Conservation (phyloP, 1,140 invertebrate genomes). For the Drosophila elegans region DNA sequence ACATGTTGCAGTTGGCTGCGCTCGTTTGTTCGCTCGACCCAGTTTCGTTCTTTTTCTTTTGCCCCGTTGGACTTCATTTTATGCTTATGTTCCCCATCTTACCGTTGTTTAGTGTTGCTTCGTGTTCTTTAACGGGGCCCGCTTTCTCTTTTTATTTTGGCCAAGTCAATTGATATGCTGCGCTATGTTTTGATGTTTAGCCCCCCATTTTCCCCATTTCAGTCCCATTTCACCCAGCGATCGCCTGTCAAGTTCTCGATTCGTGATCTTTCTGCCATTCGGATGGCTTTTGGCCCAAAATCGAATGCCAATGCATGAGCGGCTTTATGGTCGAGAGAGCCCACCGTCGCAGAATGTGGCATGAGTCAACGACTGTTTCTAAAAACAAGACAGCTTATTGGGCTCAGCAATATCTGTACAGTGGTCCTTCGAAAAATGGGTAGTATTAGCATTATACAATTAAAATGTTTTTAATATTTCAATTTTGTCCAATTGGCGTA, state of each 20-base stretch:
- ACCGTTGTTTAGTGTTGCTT: conserved; percentile 56
- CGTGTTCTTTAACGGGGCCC: conserved; percentile 73
- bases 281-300: conserved; percentile 15
- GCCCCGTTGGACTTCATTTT: conserved; percentile 40
- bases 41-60: conserved; percentile 78
- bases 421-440: neutral
- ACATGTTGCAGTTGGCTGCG: conserved; percentile 19
- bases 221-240: conserved; percentile 4
- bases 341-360: neutral
- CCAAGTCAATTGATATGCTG: conserved; percentile 78
- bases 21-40: conserved; percentile 51
- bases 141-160: conserved; percentile 81
- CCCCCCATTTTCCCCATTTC: neutral
- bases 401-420: neutral
- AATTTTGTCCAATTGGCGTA: too few relatives aligned
- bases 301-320: conserved; percentile 15
- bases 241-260: conserved; percentile 43
- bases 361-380: conserved; percentile 20
- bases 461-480: too few relatives aligned
- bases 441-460: neutral
- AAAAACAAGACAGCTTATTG: conserved; percentile 4
- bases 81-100: conserved; percentile 55
- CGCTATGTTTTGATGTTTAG: conserved; percentile 60
- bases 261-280: conserved; percentile 40
- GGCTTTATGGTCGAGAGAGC: conserved; percentile 13